phyloP scores from a whole-genome alignment of 2,888 invertebrate genomes.

The Eupsilia transversa region DNA sequence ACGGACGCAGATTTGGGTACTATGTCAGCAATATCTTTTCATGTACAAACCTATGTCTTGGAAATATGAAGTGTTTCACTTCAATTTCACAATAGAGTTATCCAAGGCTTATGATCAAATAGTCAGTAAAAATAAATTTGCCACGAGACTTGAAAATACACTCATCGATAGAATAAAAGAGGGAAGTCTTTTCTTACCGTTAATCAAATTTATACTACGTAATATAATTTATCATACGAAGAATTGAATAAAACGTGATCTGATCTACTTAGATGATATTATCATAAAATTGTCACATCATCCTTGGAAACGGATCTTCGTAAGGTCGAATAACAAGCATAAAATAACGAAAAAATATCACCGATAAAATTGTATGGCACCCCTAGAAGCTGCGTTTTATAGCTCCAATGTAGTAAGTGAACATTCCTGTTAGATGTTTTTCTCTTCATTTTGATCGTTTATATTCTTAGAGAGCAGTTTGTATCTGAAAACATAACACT shows the following conservation, averaged over 20 bases:
- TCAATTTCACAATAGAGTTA: not conserved
- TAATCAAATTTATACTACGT: slow-evolving; percentile 16
- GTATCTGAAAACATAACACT: not conserved
- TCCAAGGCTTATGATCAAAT: not conserved
- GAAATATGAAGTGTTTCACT: not conserved
- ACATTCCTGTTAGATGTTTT: slow-evolving; percentile 17
- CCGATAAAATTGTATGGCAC: slow-evolving; percentile 60
- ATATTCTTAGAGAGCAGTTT: not conserved
- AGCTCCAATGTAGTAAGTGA: slow-evolving; percentile 49
- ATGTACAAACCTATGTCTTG: not conserved
- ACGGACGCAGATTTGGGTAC: not conserved
- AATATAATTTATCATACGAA: slow-evolving; percentile 40
- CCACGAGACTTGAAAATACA: not conserved
- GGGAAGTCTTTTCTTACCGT: not conserved
- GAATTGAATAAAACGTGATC: slow-evolving; percentile 45
- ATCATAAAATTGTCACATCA: slow-evolving; percentile 55
- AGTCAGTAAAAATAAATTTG: not conserved
- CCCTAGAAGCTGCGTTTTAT: slow-evolving; percentile 57
- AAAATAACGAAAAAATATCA: slow-evolving; percentile 59
- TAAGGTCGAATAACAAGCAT: slow-evolving; percentile 60
- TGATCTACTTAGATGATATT: slow-evolving; percentile 51
- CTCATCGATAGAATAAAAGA: not conserved
- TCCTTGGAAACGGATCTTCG: slow-evolving; percentile 52
- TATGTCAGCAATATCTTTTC: not conserved
- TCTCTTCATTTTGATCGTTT: slow-evolving; percentile 23